A percentile compares a stretch with the other conserved stretches of the same genome.
Conservation (phyloP, 2,797 vertebrate genomes). For the Chromis chromis region DNA sequence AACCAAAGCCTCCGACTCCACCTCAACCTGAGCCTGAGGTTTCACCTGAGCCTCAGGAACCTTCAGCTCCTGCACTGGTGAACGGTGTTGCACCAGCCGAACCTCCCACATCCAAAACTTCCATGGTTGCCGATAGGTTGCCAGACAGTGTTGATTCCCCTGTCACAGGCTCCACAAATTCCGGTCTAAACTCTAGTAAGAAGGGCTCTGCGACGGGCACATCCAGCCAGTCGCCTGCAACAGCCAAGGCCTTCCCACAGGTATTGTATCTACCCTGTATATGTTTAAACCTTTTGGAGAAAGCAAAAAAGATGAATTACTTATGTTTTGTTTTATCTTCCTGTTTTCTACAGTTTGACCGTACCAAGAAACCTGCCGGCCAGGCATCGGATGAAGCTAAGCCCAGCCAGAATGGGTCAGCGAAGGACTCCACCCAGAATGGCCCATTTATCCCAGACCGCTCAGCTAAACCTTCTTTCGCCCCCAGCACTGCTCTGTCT, state of each 20-base stretch:
- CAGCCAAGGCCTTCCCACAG: conserved; percentile 88
- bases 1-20: conserved; percentile 86
- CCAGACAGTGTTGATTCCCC: conserved; percentile 71
- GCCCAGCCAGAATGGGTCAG: conserved; percentile 75
- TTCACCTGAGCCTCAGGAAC: conserved; percentile 63
- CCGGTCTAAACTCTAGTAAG: conserved; percentile 49
- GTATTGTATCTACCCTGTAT: conserved; percentile 79
- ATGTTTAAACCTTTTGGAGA: neutral
- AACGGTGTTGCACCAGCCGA: conserved; percentile 80
- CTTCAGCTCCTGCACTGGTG: conserved; percentile 69
- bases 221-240: conserved; percentile 72
- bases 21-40: conserved; percentile 75
- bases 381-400: conserved; percentile 78
- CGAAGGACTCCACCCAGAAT: conserved; percentile 80
- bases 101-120: conserved; percentile 65
- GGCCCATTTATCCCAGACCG: conserved; percentile 89
- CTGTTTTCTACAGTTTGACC: conserved; percentile 88
- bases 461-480: conserved; percentile 86
- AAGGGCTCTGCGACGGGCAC: conserved; percentile 43
- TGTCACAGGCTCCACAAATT: conserved; percentile 69
- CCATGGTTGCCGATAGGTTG: conserved; percentile 58
- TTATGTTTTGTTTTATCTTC: conserved; percentile 11
- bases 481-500: conserved; percentile 69
- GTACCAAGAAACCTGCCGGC: conserved; percentile 91
- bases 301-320: neutral